Base-by-base conservation (phyloP, 2,113 vertebrate genomes). In the Oncorhynchus clarkii region DNA sequence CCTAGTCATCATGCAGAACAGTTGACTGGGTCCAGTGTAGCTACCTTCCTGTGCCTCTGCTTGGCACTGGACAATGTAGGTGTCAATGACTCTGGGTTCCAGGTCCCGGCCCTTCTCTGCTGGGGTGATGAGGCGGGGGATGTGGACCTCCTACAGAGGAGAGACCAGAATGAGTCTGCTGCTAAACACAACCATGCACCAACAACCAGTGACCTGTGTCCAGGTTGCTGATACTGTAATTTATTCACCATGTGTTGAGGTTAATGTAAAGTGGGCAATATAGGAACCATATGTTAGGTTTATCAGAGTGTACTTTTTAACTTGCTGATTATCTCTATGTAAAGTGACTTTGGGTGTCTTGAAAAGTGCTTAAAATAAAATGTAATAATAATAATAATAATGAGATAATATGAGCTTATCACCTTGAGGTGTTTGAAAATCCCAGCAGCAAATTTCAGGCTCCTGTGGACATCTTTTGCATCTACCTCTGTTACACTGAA, bases 31-130 rank as follows among this genome's bases (percentile, higher is more conserved):
- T 67, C 12, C 16, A 20, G 29, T 68, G 16, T 8, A 3, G 27
- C 2, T 92, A 99, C 98, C 98, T 96, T 99, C 97, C 82, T 99
- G 97, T 16, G 97, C 98, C 90, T 99, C 98, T 2, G 97, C 98
- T 89, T 99, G 98, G 83, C 95, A 96, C 85, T 99, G 98, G 70
- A 98, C 86, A 71, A 96, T 91, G 24, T 98, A 99, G 0, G 96
- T 91, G n/a, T 99, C 98, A 0, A 94, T 91, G 72, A 98, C 96
- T 39, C 97, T 89, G 64, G 94, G 90, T 88, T 99, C 98, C 80
- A 99, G 89, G 84, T 99, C 98, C 84, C 92, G 88, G 72, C 98
- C 98, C 74, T 99, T 99, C 87, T 98, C 98, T 39, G 93, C 96
- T 14, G 96, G 95, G 5, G 97, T 97, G 83, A 99, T 96, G 74